A percentile compares a stretch with the other conserved stretches of the same genome.
These are phyloP conservation scores for Neopelma chrysocephalum DNA, from an alignment of 2,797 vertebrate species.

Conservation along the genomic window DNA sequence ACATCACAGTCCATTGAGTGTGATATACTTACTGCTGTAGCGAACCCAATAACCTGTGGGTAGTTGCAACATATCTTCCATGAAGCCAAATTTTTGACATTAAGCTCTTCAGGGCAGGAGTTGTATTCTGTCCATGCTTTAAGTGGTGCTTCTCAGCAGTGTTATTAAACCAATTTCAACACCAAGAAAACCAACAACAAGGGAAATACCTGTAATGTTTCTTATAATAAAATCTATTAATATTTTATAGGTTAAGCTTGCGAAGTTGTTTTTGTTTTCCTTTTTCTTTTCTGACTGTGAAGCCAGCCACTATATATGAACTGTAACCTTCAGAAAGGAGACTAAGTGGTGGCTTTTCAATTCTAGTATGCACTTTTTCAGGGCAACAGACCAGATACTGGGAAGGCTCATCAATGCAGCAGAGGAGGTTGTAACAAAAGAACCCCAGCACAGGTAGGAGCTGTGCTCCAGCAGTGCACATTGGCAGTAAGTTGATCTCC, in stretches of 20 bases:
- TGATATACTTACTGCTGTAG: slow-evolving; percentile 18
- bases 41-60: slow-evolving; percentile 14
- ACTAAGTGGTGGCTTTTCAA: neutral
- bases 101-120: neutral
- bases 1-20: neutral
- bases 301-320: neutral
- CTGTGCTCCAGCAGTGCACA: neutral
- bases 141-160: neutral
- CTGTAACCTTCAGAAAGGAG: neutral
- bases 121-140: neutral
- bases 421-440: neutral
- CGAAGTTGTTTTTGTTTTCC: neutral
- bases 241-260: neutral
- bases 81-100: neutral
- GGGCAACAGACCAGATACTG: neutral
- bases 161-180: neutral
- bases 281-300: neutral
- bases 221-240: neutral
- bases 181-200: neutral
- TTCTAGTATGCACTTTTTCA: neutral
- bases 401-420: neutral
- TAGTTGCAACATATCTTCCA: neutral
- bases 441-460: neutral
- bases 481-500: neutral
- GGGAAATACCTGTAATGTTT: neutral